A percentile compares a stretch with the other conserved stretches of the same genome.
phyloP scores from a whole-genome alignment of 1,140 invertebrate genomes.

The Atta cephalotes region DNA sequence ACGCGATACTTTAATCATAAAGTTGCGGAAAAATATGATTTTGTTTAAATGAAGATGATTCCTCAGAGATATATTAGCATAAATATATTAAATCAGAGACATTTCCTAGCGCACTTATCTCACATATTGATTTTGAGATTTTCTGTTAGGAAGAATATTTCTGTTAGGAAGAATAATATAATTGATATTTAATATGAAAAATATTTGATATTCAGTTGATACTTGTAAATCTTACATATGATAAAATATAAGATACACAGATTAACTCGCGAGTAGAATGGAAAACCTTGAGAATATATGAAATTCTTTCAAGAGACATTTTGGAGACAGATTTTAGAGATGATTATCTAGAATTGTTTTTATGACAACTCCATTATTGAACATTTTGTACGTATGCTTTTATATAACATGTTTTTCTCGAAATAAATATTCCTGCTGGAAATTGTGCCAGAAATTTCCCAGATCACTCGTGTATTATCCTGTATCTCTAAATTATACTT shows the following conservation, averaged over 20 bases:
- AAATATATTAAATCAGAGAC: neutral
- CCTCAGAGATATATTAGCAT: neutral
- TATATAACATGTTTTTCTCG: slow-evolving; percentile 1
- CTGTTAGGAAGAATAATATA: neutral
- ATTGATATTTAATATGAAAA: neutral
- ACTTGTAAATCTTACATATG: neutral
- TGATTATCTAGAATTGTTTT: slow-evolving; percentile 4
- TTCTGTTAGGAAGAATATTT: neutral
- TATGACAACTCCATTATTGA: slow-evolving; percentile 9
- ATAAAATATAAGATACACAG: neutral
- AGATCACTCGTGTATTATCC: slow-evolving; percentile 16
- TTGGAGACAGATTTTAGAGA: neutral
- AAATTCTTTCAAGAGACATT: neutral
- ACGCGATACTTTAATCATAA: neutral
- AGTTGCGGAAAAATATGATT: slow-evolving; percentile 1
- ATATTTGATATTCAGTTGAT: neutral
- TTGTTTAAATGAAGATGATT: neutral
- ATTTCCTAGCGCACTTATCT: neutral
- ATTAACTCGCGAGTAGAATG: neutral
- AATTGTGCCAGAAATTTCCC: slow-evolving; percentile 31
- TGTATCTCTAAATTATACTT: slow-evolving; percentile 41
- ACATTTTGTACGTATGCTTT: neutral
- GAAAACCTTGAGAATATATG: neutral
- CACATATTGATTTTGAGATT: neutral
- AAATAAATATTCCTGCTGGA: slow-evolving; percentile 8